Base-by-base conservation (phyloP, 2,888 invertebrate species). In the Platycheirus albimanus region DNA sequence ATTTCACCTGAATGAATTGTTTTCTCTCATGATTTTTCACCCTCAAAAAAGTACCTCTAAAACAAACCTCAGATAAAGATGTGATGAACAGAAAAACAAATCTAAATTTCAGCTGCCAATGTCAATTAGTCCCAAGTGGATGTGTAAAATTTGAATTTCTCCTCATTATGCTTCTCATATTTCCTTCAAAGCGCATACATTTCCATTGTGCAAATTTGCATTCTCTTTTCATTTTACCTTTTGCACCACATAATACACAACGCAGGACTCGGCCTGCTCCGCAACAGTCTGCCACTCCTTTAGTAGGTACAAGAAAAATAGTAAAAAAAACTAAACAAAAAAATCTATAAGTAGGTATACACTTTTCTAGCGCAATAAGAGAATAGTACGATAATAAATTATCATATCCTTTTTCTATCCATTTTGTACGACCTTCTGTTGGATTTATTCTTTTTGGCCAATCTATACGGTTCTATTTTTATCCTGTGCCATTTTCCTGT, bases 301-400 rank as follows among this genome's bases (percentile, higher is more conserved):
- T 45, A 52, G 36, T n/a, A n/a, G n/a, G n/a, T 47, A 11, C 72
- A 36, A 13, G n/a, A 8, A 1, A 58, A 47, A 20, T 24, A n/a
- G n/a, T n/a, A n/a, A 24, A 33, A 20, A 69, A 61, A 38, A 19
- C 13, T 20, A 13, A 15, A 41, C 2, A 24, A 41, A 67, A 15
- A 20, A 28, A 28, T 7, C 30, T 33, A 33, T 33, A 3, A 4
- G 5, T 5, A 24, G 3, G 5, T 24, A 8, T 6, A 11, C 30
- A 41, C 41, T 45, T 15, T 45, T 45, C 11, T 61, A 45, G 66
- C 36, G 41, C 56, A 58, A 64, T 49, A 54, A 58, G 80, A 75
- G 80, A 76, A 54, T 75, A 80, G 80, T 80, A 64, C 80, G 70
- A 80, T 76, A 75, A 80, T 80, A 80, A 80, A 80, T 80, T 80